Evolutionary conservation across 2,797 vertebrate species (phyloP).

Genomic region (Cyclura pinguis): DNA sequence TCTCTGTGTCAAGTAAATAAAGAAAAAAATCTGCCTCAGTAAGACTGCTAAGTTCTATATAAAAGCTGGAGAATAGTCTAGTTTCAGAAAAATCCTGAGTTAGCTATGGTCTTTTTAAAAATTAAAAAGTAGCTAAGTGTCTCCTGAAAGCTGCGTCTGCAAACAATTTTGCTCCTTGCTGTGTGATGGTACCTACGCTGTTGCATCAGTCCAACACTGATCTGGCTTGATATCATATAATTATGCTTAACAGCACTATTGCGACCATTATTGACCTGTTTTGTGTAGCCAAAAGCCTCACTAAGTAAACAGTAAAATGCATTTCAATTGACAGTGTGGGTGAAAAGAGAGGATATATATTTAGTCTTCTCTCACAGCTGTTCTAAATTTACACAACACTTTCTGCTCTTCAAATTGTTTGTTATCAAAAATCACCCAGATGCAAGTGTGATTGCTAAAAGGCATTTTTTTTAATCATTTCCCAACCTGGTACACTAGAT

Average conservation of each 20-base stretch:
- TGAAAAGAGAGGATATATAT: conserved; percentile 19
- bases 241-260: conserved; percentile 17
- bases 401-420: conserved; percentile 58
- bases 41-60: not conserved
- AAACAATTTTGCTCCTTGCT: not conserved
- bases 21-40: not conserved
- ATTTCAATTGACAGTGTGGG: not conserved
- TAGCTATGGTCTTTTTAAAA: not conserved
- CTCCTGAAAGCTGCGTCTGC: not conserved
- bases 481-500: not conserved
- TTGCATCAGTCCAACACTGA: not conserved
- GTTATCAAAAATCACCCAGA: conserved; percentile 43
- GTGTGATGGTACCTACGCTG: not conserved
- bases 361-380: conserved; percentile 42
- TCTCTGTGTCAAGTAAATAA: not conserved
- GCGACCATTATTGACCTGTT: conserved; percentile 4
- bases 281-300: conserved; percentile 18
- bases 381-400: conserved; percentile 46
- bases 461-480: conserved; percentile 21
- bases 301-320: conserved; percentile 33
- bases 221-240: not conserved
- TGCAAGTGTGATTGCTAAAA: conserved; percentile 36
- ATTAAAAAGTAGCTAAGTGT: not conserved
- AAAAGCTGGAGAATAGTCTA: not conserved
- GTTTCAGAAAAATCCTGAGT: not conserved